Evolutionary conservation across 2,797 vertebrate genomes (phyloP).

Genomic region (Labroides dimidiatus): DNA sequence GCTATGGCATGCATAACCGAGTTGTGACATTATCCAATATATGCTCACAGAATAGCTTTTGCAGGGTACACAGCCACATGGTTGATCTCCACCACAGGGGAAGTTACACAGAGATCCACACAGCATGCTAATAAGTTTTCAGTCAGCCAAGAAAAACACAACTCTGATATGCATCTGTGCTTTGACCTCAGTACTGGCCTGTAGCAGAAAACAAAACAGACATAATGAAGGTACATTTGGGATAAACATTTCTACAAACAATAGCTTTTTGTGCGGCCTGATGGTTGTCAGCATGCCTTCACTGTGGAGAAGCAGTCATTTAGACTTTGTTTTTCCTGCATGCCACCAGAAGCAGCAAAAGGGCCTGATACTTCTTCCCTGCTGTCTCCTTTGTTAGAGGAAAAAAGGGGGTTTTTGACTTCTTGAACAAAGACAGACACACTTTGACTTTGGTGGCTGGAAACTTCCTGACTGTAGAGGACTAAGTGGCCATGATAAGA

Average conservation of each 20-base stretch:
- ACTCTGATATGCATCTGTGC: conserved; percentile 63
- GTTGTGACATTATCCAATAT: conserved; percentile 34
- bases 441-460: conserved; percentile 31
- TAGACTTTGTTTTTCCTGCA: conserved; percentile 19
- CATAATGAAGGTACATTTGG: conserved; percentile 58
- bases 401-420: conserved; percentile 55
- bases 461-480: conserved; percentile 50
- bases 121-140: conserved; percentile 61
- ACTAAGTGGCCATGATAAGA: background rate
- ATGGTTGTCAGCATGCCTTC: conserved; percentile 42
- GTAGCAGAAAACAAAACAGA: conserved; percentile 44
- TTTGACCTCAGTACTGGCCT: conserved; percentile 44
- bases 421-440: conserved; percentile 50
- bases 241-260: conserved; percentile 61
- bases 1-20: conserved; percentile 30
- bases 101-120: conserved; percentile 41
- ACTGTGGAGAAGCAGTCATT: conserved; percentile 18
- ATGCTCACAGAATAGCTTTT: conserved; percentile 47
- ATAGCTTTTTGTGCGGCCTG: conserved; percentile 47
- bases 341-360: conserved; percentile 37
- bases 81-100: conserved; percentile 31
- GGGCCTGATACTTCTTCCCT: conserved; percentile 37
- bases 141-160: conserved; percentile 65
- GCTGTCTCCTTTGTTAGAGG: conserved; percentile 48
- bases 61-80: conserved; percentile 11